Percentiles rank a stretch among this genome's conserved stretches.
Conservation (phyloP, 1,140 invertebrate genomes). For the Trachymyrmex septentrionalis region DNA sequence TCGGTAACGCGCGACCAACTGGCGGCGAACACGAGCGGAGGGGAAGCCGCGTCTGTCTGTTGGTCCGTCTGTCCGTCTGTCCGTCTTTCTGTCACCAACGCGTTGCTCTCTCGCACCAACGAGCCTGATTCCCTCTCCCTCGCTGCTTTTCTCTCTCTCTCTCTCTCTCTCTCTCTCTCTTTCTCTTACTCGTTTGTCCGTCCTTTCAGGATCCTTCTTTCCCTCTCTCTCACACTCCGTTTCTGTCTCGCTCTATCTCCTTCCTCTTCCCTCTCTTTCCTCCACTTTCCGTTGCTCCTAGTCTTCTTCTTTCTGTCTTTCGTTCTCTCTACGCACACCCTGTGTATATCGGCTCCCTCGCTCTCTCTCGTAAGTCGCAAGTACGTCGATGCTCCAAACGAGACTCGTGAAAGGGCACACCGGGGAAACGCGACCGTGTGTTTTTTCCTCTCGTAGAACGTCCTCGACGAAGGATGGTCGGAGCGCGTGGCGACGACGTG, state of each 20-base stretch:
- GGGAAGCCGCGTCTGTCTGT: conserved; percentile 72
- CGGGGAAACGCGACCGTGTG: background rate
- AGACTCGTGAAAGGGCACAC: conserved; percentile 24
- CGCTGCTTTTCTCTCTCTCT: conserved; percentile 3
- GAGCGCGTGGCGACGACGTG: conserved; percentile 13
- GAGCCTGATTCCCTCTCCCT: conserved; percentile 24
- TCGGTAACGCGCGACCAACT: conserved; percentile 82
- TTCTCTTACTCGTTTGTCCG: background rate
- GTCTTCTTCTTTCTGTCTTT: background rate
- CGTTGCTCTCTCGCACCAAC: conserved; percentile 64
- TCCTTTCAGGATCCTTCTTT: background rate
- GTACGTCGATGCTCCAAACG: conserved; percentile 39
- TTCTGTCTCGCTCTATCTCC: conserved; percentile 5
- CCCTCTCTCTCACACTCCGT: background rate
- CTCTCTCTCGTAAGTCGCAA: conserved; percentile 40
- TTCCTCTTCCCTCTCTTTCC: background rate
- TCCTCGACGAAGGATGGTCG: conserved; percentile 26
- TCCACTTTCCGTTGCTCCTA: conserved; percentile 39
- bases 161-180: background rate
- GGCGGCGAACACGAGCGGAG: conserved; percentile 64
- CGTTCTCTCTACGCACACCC: conserved; percentile 12
- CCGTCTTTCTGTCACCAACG: conserved; percentile 77
- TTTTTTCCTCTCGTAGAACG: background rate
- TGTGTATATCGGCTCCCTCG: background rate
- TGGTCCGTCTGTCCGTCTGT: conserved; percentile 65